phyloP scores from a whole-genome alignment of 2,888 invertebrate genomes.

The Ernsta delagoae region DNA sequence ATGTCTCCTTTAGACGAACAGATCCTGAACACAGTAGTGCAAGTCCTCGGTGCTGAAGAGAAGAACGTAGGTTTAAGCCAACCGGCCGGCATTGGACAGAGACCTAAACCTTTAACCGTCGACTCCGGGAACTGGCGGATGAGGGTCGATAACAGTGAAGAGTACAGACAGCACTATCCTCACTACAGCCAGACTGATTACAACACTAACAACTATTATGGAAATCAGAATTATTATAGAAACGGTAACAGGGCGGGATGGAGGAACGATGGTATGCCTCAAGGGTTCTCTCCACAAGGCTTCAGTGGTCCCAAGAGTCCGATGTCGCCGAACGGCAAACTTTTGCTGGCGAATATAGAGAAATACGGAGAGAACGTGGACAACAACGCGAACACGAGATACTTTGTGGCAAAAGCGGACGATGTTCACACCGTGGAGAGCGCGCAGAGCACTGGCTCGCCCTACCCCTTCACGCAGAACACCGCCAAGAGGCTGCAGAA shows the following conservation, averaged over 20 bases:
- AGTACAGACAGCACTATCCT: constrained; percentile 56
- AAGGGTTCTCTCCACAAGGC: constrained; percentile 60
- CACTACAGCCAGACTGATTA: constrained; percentile 59
- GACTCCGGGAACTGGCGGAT: constrained; percentile 81
- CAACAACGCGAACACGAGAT: constrained; percentile 57
- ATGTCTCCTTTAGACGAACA: constrained; percentile 87
- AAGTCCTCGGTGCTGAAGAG: constrained; percentile 89
- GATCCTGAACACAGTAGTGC: constrained; percentile 87
- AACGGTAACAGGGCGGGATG: constrained; percentile 59
- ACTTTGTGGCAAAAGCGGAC: constrained; percentile 86
- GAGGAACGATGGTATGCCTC: constrained; percentile 53
- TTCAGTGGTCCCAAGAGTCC: constrained; percentile 63
- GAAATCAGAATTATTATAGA: constrained; percentile 54
- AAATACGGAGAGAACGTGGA: constrained; percentile 57
- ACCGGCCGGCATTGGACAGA: constrained; percentile 90
- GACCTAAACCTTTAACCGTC: constrained; percentile 88
- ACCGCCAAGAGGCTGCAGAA: constrained; percentile 86
- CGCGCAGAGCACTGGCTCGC: constrained; percentile 77
- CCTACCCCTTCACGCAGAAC: constrained; percentile 85
- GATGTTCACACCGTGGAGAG: constrained; percentile 83
- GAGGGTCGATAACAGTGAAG: constrained; percentile 58
- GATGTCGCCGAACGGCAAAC: constrained; percentile 68
- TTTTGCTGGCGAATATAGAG: constrained; percentile 70
- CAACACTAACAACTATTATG: constrained; percentile 53
- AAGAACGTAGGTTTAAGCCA: constrained; percentile 87